Evolutionary conservation across 2,888 invertebrate species (phyloP).

Genomic region (Salpingus planirostris): DNA sequence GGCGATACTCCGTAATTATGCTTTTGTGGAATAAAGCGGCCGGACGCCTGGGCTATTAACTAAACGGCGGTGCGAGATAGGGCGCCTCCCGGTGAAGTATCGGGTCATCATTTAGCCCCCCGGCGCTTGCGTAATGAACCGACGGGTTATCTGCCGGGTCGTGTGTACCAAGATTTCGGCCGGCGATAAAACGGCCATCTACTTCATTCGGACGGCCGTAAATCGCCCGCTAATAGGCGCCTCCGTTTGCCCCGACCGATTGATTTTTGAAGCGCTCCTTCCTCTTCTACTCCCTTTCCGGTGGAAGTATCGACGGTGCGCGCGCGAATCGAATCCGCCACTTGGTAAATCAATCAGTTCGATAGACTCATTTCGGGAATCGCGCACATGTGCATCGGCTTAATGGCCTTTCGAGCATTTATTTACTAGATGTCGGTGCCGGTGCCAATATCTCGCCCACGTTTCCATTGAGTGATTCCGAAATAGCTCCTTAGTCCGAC

Average conservation of each 20-base stretch:
- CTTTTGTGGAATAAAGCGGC: constrained; percentile 21
- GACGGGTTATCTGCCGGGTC: constrained; percentile 16
- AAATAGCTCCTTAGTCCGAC: constrained; percentile 23
- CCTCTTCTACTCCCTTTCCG: too few species aligned
- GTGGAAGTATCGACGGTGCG: too few species aligned
- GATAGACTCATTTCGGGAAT: too few species aligned
- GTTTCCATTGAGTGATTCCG: constrained; percentile 20
- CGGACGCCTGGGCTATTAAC: constrained; percentile 22
- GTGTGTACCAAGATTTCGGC: constrained; percentile 1
- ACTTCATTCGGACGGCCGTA: constrained; percentile 18
- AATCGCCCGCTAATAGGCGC: constrained; percentile 18
- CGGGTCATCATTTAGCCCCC: constrained; percentile 25
- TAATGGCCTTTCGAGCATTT: too few species aligned
- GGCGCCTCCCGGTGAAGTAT: constrained; percentile 23
- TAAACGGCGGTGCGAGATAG: constrained; percentile 21
- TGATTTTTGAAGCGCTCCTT: constrained; percentile 16
- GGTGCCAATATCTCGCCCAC: constrained; percentile 23
- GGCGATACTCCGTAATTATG: constrained; percentile 15
- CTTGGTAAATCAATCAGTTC: too few species aligned
- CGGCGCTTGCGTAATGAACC: constrained; percentile 23
- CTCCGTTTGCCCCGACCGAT: constrained; percentile 11
- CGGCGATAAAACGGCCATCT: constrained; percentile 7
- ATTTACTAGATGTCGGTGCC: constrained; percentile 20
- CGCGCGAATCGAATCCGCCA: too few species aligned
- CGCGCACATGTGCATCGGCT: too few species aligned